Evolutionary conservation across 2,888 invertebrate genomes (phyloP).

Genomic region (Anoplius nigerrimus): DNA sequence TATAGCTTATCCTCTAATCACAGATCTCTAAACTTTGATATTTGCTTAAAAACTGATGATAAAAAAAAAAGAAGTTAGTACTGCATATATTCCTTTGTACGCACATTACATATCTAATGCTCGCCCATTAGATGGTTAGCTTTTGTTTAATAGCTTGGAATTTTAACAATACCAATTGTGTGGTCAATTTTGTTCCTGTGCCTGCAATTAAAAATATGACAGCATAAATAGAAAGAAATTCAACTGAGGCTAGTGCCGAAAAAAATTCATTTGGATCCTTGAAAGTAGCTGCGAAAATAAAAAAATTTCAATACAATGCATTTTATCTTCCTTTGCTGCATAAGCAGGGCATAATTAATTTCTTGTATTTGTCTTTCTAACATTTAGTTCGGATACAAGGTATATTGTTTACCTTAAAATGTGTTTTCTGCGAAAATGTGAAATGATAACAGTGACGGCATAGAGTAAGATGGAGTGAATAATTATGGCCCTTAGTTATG

Average conservation of each 20-base stretch:
- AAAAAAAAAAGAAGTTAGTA: conserved; percentile 17
- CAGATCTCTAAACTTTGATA: conserved; percentile 51
- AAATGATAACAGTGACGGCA: too few species aligned
- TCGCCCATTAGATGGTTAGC: background rate
- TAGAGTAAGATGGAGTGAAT: conserved; percentile 4
- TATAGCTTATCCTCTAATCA: conserved; percentile 36
- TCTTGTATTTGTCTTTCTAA: too few species aligned
- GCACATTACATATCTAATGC: conserved; percentile 1
- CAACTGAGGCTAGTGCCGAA: too few species aligned
- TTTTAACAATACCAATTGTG: background rate
- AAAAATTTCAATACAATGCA: too few species aligned
- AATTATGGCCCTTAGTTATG: conserved; percentile 10
- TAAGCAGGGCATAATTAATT: too few species aligned
- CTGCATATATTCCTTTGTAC: background rate
- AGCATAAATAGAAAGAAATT: too few species aligned
- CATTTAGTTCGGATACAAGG: too few species aligned
- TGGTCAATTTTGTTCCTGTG: background rate
- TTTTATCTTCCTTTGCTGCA: too few species aligned
- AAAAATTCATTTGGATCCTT: too few species aligned
- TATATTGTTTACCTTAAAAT: too few species aligned
- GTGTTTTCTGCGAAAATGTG: too few species aligned
- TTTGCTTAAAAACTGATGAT: conserved; percentile 35
- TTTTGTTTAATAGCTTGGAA: background rate
- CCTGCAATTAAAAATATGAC: background rate
- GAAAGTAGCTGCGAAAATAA: too few species aligned